These are phyloP conservation scores for Sphaerolaimus hirsutus DNA, from an alignment of 2,888 invertebrate genomes.

Conservation along the genomic window DNA sequence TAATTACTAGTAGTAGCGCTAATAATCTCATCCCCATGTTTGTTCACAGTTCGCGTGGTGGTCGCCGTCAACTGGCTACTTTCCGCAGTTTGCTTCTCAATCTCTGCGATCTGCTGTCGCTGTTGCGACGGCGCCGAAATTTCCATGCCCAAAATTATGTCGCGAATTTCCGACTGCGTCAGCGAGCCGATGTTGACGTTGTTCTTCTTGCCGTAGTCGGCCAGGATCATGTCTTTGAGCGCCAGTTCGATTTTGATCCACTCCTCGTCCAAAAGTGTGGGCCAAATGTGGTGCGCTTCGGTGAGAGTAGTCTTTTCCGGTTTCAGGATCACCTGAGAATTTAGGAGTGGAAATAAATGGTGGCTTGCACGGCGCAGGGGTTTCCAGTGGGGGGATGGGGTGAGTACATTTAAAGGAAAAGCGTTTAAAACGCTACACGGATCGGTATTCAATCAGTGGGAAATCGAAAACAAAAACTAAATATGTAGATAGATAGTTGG, in stretches of 20 bases:
- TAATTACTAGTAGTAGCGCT: conserved; percentile 96
- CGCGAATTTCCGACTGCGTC: conserved; percentile 94
- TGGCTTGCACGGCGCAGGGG: no score
- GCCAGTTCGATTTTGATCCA: conserved; percentile 99
- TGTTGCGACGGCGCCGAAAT: conserved; percentile 97
- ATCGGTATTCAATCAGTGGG: no score
- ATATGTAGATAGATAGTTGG: no score
- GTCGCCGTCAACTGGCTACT: conserved; percentile 71
- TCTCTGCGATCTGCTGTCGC: conserved; percentile 95
- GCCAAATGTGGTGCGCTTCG: conserved; percentile 98
- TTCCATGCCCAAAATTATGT: conserved; percentile 97
- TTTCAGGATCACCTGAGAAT: conserved; percentile 54
- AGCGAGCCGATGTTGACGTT: conserved; percentile 96
- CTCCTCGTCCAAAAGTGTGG: conserved; percentile 81
- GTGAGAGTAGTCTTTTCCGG: conserved; percentile 97
- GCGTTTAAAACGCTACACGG: no score
- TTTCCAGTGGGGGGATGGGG: no score
- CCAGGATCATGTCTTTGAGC: conserved; percentile 85
- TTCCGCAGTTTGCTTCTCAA: conserved; percentile 85
- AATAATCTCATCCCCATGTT: conserved; percentile 97
- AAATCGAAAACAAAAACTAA: no score
- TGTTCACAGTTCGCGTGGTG: conserved; percentile 90
- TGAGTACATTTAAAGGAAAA: no score
- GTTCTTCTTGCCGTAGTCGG: conserved; percentile 98
- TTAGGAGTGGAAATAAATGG: no score